Conservation (phyloP, 2,797 vertebrate species). For the Cephalopachus bancanus region DNA sequence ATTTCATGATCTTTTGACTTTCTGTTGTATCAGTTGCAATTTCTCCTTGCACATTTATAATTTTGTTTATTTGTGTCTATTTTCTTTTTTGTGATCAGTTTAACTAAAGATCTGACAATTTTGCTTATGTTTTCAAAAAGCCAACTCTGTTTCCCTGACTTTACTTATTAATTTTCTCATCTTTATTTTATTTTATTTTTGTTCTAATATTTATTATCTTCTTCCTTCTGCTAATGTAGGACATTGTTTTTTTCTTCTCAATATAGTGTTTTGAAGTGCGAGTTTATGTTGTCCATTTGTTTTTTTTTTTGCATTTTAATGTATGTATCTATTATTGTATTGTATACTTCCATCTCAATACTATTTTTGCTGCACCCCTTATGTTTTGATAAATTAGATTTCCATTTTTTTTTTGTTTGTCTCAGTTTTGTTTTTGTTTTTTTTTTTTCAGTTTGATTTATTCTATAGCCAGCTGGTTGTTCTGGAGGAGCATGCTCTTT, state of each 20-base stretch:
- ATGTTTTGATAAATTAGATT: not conserved
- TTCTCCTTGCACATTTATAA: not conserved
- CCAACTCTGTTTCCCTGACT: too few relatives aligned
- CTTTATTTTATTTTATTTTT: too few relatives aligned
- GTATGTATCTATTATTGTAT: not conserved
- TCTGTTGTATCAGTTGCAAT: not conserved
- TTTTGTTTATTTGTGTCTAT: not conserved
- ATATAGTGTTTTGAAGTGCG: not conserved
- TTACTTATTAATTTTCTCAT: too few relatives aligned
- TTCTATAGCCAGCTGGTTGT: not conserved
- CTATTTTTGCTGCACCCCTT: not conserved
- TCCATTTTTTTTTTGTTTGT: not conserved
- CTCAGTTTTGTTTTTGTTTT: not conserved
- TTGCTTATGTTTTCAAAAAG: too few relatives aligned
- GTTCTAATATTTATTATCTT: not conserved
- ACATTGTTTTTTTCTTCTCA: not conserved
- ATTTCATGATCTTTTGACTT: not conserved
- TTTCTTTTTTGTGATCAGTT: not conserved
- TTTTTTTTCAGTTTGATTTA: not conserved
- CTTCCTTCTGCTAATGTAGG: not conserved
- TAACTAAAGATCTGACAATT: not conserved
- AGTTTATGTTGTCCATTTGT: not conserved
- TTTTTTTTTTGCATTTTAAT: not conserved
- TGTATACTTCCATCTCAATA: not conserved
- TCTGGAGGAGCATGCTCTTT: not conserved